Evolutionary conservation across 92 coral and sea anemone genomes (phyloP).

Genomic region (Epizoanthus rinbou): DNA sequence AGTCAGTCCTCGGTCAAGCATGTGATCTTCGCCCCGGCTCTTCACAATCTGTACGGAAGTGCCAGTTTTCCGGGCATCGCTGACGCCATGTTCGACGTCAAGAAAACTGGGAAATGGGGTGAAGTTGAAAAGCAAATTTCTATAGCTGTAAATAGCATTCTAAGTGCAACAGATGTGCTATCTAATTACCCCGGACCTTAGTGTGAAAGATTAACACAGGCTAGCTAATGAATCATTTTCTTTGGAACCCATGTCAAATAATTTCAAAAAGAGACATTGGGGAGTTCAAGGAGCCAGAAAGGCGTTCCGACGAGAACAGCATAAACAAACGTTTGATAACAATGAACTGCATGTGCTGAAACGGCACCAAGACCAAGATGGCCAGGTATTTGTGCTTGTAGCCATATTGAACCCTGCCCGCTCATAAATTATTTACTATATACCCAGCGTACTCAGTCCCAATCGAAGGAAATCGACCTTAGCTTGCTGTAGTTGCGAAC

Average conservation of each 20-base stretch:
- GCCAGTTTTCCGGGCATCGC: constrained; percentile 33
- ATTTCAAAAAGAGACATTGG: not conserved
- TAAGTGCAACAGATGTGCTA: constrained; percentile 28
- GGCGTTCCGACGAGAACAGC: no score
- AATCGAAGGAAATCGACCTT: no score
- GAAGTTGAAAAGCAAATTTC: constrained; percentile 38
- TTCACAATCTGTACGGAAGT: constrained; percentile 28
- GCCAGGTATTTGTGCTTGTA: no score
- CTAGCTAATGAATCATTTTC: not conserved
- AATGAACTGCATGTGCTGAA: no score
- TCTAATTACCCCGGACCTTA: not conserved
- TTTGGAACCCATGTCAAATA: not conserved
- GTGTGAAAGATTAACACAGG: not conserved
- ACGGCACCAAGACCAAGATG: no score
- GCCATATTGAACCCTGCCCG: no score
- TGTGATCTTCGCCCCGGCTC: constrained; percentile 30
- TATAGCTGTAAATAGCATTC: constrained; percentile 27
- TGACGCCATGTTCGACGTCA: constrained; percentile 10
- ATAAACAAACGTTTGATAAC: no score
- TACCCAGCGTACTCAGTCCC: no score
- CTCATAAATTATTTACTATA: no score
- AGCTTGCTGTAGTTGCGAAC: no score
- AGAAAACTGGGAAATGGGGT: not conserved
- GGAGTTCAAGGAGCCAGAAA: no score
- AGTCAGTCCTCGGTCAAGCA: constrained; percentile 28